Base-by-base conservation (phyloP, 2,888 invertebrate species). In the Dioctria rufipes region DNA sequence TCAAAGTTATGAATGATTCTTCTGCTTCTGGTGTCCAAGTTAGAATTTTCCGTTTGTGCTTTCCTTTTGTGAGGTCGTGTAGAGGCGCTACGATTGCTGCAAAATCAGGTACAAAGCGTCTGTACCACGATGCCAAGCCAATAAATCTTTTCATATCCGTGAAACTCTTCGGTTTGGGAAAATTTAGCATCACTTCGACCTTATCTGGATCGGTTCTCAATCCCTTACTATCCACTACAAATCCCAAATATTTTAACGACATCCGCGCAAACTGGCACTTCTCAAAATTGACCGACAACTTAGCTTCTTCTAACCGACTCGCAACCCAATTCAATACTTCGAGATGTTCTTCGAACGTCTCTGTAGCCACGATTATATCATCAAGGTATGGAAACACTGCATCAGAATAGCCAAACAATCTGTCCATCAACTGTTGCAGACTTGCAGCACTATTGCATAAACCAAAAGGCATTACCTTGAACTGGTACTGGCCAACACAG, bases 141-240 rank as follows among this genome's bases (percentile, higher is more conserved):
- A 61, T 61, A 13, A 61, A 61, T 37, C 61, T 25, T 6, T 61
- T 61, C 39, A 61, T 37, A 4, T 61, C 61, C 4, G 61, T 61
- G 61, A 37, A 61, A 9, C 4, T 61, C 37, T 25, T 61, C 37
- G 61, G 61, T 25, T 25, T 25, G 8, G 61, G 61, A 61, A 61
- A 61, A 37, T 61, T 39, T 13, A 61, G 61, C 61, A 61, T 66
- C 4, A 40, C 42, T 40, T 66, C n/a, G 5, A 66, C 66, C 43
- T 66, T 66, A 9, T 40, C 42, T 8, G 66, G 66, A 42, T 66
- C 66, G 8, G 66, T 66, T 39, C 43, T 11, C 40, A 66, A 40
- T 42, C 42, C 11, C 40, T 43, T 43, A 2, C 5, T 42, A n/a
- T 43, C 66, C 1, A 66, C 11, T 42, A 42, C 3, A n/a, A 40